Evolutionary conservation across 92 coral and sea anemone genomes (phyloP).

Genomic region (Chrysogorgia sp.): DNA sequence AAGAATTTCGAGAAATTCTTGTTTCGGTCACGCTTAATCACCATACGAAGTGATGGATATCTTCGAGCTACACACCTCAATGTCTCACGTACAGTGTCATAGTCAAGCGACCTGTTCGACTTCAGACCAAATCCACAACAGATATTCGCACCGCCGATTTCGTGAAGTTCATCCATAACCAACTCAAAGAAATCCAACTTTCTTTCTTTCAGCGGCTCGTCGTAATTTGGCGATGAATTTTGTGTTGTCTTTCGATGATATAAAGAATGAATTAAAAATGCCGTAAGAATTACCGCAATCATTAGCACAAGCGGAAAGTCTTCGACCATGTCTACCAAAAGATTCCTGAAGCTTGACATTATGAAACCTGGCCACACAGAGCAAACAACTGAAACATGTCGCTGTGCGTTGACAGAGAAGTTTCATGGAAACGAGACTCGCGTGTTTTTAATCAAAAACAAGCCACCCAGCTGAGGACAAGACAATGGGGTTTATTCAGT

Average conservation of each 20-base stretch:
- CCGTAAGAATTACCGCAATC: background rate
- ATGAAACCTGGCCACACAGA: too few relatives aligned
- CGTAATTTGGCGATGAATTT: background rate
- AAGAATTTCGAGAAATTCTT: background rate
- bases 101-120: background rate
- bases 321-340: background rate
- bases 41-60: conserved; percentile 19
- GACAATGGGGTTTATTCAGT: too few relatives aligned
- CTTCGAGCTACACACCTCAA: background rate
- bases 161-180: conserved; percentile 8
- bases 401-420: too few relatives aligned
- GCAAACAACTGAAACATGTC: too few relatives aligned
- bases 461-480: too few relatives aligned
- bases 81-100: background rate
- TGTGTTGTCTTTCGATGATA: too few relatives aligned
- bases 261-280: too few relatives aligned
- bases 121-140: conserved; percentile 21
- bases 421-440: too few relatives aligned
- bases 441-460: too few relatives aligned
- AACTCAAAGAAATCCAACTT: conserved; percentile 32
- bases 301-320: background rate
- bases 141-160: conserved; percentile 22
- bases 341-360: too few relatives aligned
- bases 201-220: background rate
- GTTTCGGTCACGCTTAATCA: background rate